These are phyloP conservation scores for Aproaerema taeniolella DNA, from an alignment of 2,888 invertebrate species.

Conservation along the genomic window DNA sequence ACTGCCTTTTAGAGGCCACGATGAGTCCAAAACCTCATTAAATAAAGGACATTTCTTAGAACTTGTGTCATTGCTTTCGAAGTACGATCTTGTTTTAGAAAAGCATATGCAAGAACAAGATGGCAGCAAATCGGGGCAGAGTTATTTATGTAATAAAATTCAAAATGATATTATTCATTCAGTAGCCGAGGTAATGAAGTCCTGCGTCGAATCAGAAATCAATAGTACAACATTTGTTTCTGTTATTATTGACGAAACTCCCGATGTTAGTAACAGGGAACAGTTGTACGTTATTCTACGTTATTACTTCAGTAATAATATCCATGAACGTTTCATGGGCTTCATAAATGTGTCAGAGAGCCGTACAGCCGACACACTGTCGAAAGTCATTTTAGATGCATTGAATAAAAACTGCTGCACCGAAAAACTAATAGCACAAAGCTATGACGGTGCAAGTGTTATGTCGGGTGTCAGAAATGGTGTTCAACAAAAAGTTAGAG, in stretches of 20 bases:
- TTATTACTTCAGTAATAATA: slow-evolving; percentile 24
- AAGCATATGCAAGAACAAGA: background rate
- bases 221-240: slow-evolving; percentile 8
- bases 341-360: slow-evolving; percentile 29
- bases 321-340: slow-evolving; percentile 29
- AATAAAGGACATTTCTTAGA: slow-evolving; percentile 6
- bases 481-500: slow-evolving; percentile 29
- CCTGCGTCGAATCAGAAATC: slow-evolving; percentile 4
- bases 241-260: slow-evolving; percentile 16
- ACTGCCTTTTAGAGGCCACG: slow-evolving; percentile 6
- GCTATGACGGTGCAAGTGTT: slow-evolving; percentile 31
- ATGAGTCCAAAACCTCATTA: slow-evolving; percentile 1
- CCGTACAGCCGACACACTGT: slow-evolving; percentile 19
- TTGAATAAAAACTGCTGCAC: slow-evolving; percentile 20
- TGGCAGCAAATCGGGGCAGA: background rate
- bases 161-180: slow-evolving; percentile 12
- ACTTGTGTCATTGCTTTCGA: background rate
- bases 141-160: slow-evolving; percentile 4
- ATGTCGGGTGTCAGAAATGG: slow-evolving; percentile 25
- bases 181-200: slow-evolving; percentile 8
- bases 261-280: slow-evolving; percentile 14
- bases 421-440: slow-evolving; percentile 28
- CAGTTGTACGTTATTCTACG: slow-evolving; percentile 22
- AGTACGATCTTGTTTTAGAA: slow-evolving; percentile 1
- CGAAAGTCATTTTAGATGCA: slow-evolving; percentile 15